Evolutionary conservation across 1,140 invertebrate genomes (phyloP).

Genomic region (Tetragnatha versicolor): DNA sequence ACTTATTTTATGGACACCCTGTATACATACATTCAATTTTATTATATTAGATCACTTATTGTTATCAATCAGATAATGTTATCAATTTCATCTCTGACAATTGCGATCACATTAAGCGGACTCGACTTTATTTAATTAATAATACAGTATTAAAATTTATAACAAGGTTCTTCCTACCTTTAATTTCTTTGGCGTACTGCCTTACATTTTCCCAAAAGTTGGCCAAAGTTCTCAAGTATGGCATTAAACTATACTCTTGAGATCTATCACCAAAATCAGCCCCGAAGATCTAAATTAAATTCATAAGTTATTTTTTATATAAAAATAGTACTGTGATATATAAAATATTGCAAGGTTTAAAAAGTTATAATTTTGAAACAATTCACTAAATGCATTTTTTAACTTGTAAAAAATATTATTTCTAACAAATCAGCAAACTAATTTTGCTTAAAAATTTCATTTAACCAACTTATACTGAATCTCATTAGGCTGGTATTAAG

Average conservation of each 20-base stretch:
- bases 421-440: neutral
- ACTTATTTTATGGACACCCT: too few species aligned
- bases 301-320: too few species aligned
- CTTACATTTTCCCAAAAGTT: slow-evolving; percentile 78
- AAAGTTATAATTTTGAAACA: neutral
- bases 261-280: slow-evolving; percentile 57
- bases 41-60: too few species aligned
- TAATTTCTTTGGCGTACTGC: slow-evolving; percentile 76
- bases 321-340: too few species aligned
- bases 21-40: too few species aligned
- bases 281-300: slow-evolving; percentile 1
- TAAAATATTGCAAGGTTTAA: neutral
- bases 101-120: too few species aligned
- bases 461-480: neutral
- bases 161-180: slow-evolving; percentile 60
- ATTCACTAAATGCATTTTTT: neutral
- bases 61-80: too few species aligned
- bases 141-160: neutral
- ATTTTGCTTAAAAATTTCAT: neutral
- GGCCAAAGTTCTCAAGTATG: slow-evolving; percentile 84
- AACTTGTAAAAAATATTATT: neutral
- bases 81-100: too few species aligned
- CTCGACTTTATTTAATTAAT: too few species aligned
- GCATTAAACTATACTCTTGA: slow-evolving; percentile 80
- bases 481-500: neutral